A percentile compares a stretch with the other conserved stretches of the same genome.
phyloP scores from a whole-genome alignment of 2,113 vertebrate species.

The Melanostigma gelatinosum region DNA sequence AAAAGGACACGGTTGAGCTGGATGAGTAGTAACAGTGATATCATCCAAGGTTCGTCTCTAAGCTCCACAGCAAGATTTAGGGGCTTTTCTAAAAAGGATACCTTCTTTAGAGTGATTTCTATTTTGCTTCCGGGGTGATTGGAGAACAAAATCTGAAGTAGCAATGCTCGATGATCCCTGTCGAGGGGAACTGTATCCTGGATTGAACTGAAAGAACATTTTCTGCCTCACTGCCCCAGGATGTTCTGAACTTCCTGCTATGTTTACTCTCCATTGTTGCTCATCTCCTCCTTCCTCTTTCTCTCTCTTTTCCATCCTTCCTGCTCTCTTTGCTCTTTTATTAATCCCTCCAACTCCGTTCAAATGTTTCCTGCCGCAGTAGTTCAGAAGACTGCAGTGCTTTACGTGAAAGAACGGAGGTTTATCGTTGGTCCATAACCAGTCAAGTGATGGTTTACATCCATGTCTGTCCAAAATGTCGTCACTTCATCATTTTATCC shows the following conservation, averaged over 20 bases:
- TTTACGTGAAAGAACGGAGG: no score
- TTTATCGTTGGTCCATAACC: no score
- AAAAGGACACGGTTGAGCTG: neutral
- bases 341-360: no score
- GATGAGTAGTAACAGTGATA: neutral
- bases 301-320: neutral
- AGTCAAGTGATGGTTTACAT: no score
- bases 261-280: neutral
- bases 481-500: no score
- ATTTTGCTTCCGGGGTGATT: neutral
- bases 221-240: neutral
- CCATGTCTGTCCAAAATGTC: no score
- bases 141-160: neutral
- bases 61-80: neutral
- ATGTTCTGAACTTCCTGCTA: slow-evolving; percentile 13
- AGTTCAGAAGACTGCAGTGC: no score
- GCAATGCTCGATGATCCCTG: neutral
- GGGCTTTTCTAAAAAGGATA: neutral
- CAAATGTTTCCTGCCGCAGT: no score
- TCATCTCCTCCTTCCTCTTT: neutral
- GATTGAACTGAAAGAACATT: slow-evolving; percentile 8
- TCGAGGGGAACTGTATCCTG: neutral
- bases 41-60: neutral
- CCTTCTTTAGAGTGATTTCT: neutral
- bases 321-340: neutral